Conservation (phyloP, 2,888 invertebrate species). For the Halictus quadricinctus region DNA sequence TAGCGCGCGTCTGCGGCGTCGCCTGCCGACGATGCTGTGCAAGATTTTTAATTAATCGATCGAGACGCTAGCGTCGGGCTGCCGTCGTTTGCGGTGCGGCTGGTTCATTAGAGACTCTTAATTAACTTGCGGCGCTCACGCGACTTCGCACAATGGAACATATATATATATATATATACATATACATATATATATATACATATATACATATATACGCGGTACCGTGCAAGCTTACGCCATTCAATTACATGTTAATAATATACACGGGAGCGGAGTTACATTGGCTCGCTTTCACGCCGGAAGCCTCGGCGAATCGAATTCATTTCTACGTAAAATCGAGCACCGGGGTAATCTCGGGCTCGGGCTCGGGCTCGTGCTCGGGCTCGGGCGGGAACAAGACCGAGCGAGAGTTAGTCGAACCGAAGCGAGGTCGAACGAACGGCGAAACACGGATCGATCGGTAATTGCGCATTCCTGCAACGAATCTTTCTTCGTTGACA, state of each 20-base stretch:
- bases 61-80: constrained; percentile 78
- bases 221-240: constrained; percentile 76
- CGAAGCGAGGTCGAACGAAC: constrained; percentile 36
- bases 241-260: constrained; percentile 82
- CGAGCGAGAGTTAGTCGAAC: constrained; percentile 8
- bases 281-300: constrained; percentile 72
- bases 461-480: constrained; percentile 63
- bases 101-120: constrained; percentile 82
- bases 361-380: not conserved
- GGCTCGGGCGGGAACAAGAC: not conserved
- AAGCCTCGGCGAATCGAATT: constrained; percentile 65
- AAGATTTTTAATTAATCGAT: constrained; percentile 81
- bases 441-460: constrained; percentile 53
- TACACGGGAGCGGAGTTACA: constrained; percentile 74
- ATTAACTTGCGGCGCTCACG: constrained; percentile 82
- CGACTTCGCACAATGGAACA: constrained; percentile 78
- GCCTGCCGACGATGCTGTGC: constrained; percentile 69
- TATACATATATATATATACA: constrained; percentile 24
- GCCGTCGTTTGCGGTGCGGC: constrained; percentile 80
- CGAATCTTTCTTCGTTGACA: constrained; percentile 59
- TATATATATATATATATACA: constrained; percentile 22
- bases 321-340: constrained; percentile 63
- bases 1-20: constrained; percentile 50
- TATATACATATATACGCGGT: constrained; percentile 45
- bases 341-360: constrained; percentile 60